Evolutionary conservation across 2,888 invertebrate species (phyloP).

Genomic region (Teleogryllus oceanicus): DNA sequence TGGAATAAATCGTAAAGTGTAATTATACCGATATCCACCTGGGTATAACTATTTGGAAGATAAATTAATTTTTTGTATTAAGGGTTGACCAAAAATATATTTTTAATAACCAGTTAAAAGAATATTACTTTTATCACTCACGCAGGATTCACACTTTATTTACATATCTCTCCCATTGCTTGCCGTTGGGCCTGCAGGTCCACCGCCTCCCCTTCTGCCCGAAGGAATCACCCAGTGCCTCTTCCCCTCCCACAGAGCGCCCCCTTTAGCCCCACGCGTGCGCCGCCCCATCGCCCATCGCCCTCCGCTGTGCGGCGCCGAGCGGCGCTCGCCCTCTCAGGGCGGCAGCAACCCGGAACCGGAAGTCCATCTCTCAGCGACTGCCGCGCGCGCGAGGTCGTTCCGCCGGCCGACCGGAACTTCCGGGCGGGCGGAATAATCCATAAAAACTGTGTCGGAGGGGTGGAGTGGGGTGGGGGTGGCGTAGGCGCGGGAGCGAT

Average conservation of each 20-base stretch:
- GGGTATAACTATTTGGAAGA: too few relatives aligned
- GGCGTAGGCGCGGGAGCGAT: too few relatives aligned
- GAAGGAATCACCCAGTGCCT: not conserved
- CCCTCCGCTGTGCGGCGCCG: not conserved
- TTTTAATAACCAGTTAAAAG: too few relatives aligned
- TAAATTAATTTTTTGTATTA: too few relatives aligned
- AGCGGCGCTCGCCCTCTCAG: not conserved
- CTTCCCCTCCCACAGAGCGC: not conserved
- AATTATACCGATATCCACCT: too few relatives aligned
- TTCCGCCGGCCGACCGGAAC: constrained; percentile 35
- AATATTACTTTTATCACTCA: too few relatives aligned
- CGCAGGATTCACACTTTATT: too few relatives aligned
- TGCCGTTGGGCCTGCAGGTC: too few relatives aligned
- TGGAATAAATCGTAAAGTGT: too few relatives aligned
- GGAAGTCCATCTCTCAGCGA: constrained; percentile 36
- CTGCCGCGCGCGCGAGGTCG: constrained; percentile 32
- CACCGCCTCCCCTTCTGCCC: too few relatives aligned
- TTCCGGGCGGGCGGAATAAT: constrained; percentile 33
- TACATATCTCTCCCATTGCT: too few relatives aligned
- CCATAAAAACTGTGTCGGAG: constrained; percentile 33
- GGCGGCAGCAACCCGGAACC: constrained; percentile 30
- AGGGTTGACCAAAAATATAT: too few relatives aligned
- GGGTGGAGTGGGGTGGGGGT: not conserved
- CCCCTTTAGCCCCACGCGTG: not conserved
- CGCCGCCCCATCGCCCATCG: constrained; percentile 2